Evolutionary conservation across 2,888 invertebrate genomes (phyloP).

Genomic region (Antheraea assamensis): DNA sequence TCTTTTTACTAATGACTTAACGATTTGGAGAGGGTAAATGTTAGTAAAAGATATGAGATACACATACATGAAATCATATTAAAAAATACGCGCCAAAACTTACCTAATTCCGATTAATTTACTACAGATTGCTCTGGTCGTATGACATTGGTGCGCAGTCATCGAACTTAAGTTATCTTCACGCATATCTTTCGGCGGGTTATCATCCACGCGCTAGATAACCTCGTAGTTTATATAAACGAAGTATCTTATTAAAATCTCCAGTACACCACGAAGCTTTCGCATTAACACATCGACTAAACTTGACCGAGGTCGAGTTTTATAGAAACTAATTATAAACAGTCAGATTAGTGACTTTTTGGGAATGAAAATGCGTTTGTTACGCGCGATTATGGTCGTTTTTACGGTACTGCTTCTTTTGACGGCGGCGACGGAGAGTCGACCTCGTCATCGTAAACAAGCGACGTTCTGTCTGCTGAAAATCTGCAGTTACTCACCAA

Average conservation of each 20-base stretch:
- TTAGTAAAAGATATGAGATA: too few species aligned
- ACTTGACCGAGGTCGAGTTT: slow-evolving; percentile 9
- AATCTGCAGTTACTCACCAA: slow-evolving; percentile 57
- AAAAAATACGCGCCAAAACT: slow-evolving; percentile 1
- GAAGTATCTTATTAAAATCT: slow-evolving; percentile 46
- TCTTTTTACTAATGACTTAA: too few species aligned
- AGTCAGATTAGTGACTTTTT: not conserved
- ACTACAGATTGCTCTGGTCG: slow-evolving; percentile 55
- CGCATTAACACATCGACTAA: slow-evolving; percentile 39
- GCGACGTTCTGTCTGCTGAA: slow-evolving; percentile 64
- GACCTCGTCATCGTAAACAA: slow-evolving; percentile 42
- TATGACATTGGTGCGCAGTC: slow-evolving; percentile 76
- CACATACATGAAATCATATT: slow-evolving; percentile 5
- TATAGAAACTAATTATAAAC: not conserved
- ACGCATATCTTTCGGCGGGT: slow-evolving; percentile 61
- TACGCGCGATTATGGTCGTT: slow-evolving; percentile 43
- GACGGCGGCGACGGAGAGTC: slow-evolving; percentile 41
- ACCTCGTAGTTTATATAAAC: slow-evolving; percentile 66
- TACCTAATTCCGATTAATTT: slow-evolving; percentile 61
- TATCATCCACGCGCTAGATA: slow-evolving; percentile 77
- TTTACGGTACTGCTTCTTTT: slow-evolving; percentile 49
- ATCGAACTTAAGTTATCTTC: slow-evolving; percentile 59
- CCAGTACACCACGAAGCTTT: slow-evolving; percentile 61
- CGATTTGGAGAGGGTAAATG: too few species aligned
- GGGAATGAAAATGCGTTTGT: slow-evolving; percentile 62